Conservation (phyloP, 2,797 vertebrate genomes). For the Pelobates cultripes region DNA sequence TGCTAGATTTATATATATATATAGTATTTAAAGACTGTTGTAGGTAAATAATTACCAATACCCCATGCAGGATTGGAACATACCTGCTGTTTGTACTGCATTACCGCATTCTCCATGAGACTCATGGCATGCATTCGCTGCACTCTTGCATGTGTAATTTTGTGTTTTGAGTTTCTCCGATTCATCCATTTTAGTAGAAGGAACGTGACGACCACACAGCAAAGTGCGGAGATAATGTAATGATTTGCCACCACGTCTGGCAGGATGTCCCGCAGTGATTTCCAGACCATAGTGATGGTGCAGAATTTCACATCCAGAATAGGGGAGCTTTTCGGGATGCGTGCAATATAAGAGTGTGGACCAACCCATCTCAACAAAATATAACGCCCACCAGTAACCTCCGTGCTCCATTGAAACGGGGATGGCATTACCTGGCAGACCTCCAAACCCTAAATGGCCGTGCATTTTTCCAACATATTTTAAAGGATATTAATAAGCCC, state of each 20-base stretch:
- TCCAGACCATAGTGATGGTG: neutral
- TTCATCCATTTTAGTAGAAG: neutral
- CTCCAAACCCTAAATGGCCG: neutral
- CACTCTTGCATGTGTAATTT: neutral
- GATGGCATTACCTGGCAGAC: neutral
- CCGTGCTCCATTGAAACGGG: neutral
- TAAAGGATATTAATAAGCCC: neutral
- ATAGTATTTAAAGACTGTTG: no score
- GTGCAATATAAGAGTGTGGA: neutral
- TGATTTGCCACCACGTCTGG: slow-evolving; percentile 6
- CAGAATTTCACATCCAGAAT: neutral
- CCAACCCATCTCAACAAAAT: neutral
- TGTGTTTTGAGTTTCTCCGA: neutral
- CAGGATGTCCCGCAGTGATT: neutral
- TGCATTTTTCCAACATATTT: neutral
- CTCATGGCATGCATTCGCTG: neutral
- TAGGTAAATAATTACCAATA: no score
- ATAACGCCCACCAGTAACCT: neutral
- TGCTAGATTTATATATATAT: no score
- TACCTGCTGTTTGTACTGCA: slow-evolving; percentile 6
- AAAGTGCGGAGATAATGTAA: neutral
- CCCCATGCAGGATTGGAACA: no score
- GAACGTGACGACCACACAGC: slow-evolving; percentile 10
- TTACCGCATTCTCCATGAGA: slow-evolving; percentile 12
- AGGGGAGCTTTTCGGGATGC: neutral